Percentiles rank a stretch among this genome's conserved stretches.
phyloP scores from a whole-genome alignment of 2,888 invertebrate species.

The Onchidella celtica region DNA sequence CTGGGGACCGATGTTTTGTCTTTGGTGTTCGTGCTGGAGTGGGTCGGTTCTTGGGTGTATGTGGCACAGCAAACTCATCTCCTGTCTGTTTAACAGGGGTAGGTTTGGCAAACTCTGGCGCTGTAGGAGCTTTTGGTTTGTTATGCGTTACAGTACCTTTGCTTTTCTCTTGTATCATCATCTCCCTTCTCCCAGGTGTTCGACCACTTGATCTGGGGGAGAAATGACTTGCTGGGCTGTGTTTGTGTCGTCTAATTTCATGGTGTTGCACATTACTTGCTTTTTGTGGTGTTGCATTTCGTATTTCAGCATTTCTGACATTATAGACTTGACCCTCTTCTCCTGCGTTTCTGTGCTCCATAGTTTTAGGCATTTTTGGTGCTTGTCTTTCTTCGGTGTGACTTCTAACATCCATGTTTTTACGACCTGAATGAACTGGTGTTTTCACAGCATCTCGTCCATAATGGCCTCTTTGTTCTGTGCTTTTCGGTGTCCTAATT shows the following conservation, averaged over 20 bases:
- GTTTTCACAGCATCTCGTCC: too few species aligned
- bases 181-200: conserved; percentile 41
- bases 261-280: conserved; percentile 5
- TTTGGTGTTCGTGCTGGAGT: conserved; percentile 26
- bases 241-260: conserved; percentile 7
- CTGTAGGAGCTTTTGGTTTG: background rate
- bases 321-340: conserved; percentile 21
- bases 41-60: conserved; percentile 68
- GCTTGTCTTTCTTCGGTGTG: too few species aligned
- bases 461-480: too few species aligned
- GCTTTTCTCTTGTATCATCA: conserved; percentile 43
- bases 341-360: conserved; percentile 2
- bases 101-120: background rate
- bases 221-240: background rate
- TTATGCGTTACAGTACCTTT: background rate
- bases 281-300: background rate
- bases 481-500: too few species aligned
- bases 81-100: conserved; percentile 48
- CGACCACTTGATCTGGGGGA: background rate
- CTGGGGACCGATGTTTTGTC: conserved; percentile 64
- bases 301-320: conserved; percentile 34
- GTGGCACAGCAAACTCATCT: conserved; percentile 77
- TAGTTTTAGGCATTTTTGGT: background rate
- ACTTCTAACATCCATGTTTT: background rate
- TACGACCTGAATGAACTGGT: too few species aligned